Percentiles rank a stretch among this genome's conserved stretches.
Evolutionary conservation across 2,888 invertebrate species (phyloP).

Genomic region (Deilephila porcellus): DNA sequence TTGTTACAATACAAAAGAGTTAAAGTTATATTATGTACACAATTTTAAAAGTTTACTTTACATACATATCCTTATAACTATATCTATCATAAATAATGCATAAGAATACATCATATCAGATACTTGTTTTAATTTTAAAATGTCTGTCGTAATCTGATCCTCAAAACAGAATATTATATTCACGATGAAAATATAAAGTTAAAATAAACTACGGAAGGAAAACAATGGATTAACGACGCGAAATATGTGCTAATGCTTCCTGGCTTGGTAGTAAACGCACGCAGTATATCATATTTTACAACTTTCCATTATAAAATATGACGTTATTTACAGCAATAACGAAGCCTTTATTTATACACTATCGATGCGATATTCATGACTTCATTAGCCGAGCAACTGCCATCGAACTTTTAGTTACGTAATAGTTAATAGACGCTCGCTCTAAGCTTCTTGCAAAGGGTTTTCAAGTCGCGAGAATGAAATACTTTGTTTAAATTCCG

Average conservation of each 20-base stretch:
- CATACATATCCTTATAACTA: too few relatives aligned
- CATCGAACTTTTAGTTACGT: slow-evolving; percentile 34
- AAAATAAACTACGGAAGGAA: slow-evolving; percentile 5
- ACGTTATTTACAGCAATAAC: slow-evolving; percentile 22
- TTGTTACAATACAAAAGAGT: background rate
- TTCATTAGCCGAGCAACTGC: slow-evolving; percentile 29
- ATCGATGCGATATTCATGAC: slow-evolving; percentile 31
- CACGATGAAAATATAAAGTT: background rate
- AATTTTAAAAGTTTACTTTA: background rate
- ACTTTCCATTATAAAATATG: slow-evolving; percentile 14
- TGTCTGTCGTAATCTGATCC: background rate
- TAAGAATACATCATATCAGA: too few relatives aligned
- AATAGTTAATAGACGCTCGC: slow-evolving; percentile 42
- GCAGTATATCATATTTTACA: slow-evolving; percentile 24
- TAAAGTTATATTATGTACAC: background rate
- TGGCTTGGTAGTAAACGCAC: background rate
- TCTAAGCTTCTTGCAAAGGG: slow-evolving; percentile 7
- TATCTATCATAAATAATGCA: too few relatives aligned
- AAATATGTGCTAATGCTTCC: slow-evolving; percentile 19
- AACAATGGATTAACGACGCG: slow-evolving; percentile 19
- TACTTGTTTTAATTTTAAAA: too few relatives aligned
- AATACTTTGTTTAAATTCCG: slow-evolving; percentile 38
- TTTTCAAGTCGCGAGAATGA: slow-evolving; percentile 30
- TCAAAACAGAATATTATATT: background rate
- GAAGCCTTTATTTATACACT: slow-evolving; percentile 29